Percentiles rank a stretch among this genome's conserved stretches.
Conservation (phyloP, 2,113 vertebrate species). For the Colossoma macropomum region DNA sequence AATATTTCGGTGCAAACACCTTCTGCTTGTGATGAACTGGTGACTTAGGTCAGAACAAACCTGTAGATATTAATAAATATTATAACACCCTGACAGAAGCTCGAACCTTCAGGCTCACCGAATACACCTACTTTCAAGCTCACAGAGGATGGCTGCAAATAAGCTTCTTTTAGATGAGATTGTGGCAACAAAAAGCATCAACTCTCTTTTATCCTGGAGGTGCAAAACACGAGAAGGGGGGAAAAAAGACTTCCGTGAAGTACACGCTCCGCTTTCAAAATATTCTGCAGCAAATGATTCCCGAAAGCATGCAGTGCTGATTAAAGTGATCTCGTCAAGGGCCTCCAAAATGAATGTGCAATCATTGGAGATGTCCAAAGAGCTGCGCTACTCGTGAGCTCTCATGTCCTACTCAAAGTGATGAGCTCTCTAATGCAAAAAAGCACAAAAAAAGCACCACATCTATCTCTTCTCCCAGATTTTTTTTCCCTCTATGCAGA, state of each 20-base stretch:
- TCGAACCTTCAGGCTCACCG: neutral
- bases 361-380: slow-evolving; percentile 20
- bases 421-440: slow-evolving; percentile 28
- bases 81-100: neutral
- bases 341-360: slow-evolving; percentile 26
- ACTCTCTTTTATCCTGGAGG: neutral
- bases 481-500: slow-evolving; percentile 8
- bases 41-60: neutral
- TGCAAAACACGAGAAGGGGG: neutral
- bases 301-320: neutral
- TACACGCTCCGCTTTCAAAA: neutral
- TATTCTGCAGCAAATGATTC: neutral
- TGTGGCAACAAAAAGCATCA: neutral
- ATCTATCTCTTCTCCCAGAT: slow-evolving; percentile 19
- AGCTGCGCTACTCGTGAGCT: neutral
- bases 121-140: neutral
- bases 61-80: neutral
- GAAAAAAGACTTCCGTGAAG: neutral
- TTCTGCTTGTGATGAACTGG: neutral
- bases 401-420: slow-evolving; percentile 15
- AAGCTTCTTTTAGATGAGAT: neutral
- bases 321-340: neutral
- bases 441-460: neutral
- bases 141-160: neutral
- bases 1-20: neutral